phyloP scores from a whole-genome alignment of 2,113 vertebrate genomes.

The Leuciscus idus region DNA sequence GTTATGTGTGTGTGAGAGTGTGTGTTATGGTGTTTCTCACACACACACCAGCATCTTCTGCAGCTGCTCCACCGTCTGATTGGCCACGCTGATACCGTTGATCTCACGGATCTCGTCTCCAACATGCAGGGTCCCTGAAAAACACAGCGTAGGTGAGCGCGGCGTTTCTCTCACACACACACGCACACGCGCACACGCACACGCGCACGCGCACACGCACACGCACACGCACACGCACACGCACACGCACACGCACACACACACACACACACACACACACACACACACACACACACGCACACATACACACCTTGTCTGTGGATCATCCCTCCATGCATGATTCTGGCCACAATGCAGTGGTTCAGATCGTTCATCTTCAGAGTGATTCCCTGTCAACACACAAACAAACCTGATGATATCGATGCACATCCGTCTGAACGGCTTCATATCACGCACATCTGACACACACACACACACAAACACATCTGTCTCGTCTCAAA shows the following conservation, averaged over 20 bases:
- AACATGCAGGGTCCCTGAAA: constrained; percentile 91
- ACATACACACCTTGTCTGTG: constrained; percentile 89
- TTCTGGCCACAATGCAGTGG: constrained; percentile 97
- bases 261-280: not conserved
- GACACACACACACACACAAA: too few relatives aligned
- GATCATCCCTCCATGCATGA: constrained; percentile 99
- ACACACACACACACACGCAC: not conserved
- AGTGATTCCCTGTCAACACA: constrained; percentile 89
- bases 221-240: not conserved
- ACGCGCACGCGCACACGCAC: not conserved
- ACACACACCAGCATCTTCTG: constrained; percentile 96
- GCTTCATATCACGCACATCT: not conserved
- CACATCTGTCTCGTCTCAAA: too few relatives aligned
- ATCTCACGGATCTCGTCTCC: constrained; percentile 98
- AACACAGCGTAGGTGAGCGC: not conserved
- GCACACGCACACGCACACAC: not conserved
- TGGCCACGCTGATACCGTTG: constrained; percentile 96
- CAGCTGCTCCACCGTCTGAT: constrained; percentile 97
- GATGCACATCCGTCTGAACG: not conserved
- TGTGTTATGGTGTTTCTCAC: too few relatives aligned
- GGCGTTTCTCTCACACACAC: too few relatives aligned
- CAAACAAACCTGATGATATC: not conserved
- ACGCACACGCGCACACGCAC: not conserved
- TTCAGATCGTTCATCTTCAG: constrained; percentile 99
- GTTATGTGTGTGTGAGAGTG: too few relatives aligned